Conservation (phyloP, 2,888 invertebrate species). For the Xanthia togata region DNA sequence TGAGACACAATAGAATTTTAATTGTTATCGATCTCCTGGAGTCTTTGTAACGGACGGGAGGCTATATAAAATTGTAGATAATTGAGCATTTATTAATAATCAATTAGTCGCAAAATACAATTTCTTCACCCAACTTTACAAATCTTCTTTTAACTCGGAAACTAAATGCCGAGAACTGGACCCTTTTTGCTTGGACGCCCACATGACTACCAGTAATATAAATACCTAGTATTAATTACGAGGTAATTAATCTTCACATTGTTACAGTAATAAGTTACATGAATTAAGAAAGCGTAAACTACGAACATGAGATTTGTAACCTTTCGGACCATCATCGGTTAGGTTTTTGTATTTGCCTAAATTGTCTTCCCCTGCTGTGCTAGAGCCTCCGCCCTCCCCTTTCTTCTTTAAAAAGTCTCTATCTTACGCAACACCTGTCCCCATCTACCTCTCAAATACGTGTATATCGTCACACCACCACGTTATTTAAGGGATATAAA, state of each 20-base stretch:
- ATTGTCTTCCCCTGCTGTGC: neutral
- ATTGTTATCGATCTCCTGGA: too few relatives aligned
- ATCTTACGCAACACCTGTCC: neutral
- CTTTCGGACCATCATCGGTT: too few relatives aligned
- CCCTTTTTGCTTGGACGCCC: too few relatives aligned
- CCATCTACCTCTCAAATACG: neutral
- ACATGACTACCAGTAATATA: too few relatives aligned
- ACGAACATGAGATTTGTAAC: neutral
- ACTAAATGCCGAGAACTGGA: too few relatives aligned
- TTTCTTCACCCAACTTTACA: too few relatives aligned
- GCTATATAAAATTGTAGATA: too few relatives aligned
- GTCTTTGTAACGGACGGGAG: too few relatives aligned
- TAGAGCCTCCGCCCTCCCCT: neutral
- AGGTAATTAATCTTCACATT: neutral
- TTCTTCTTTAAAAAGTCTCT: neutral
- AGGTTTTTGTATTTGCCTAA: neutral
- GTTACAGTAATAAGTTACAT: neutral
- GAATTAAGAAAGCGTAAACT: neutral
- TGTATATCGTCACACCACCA: neutral
- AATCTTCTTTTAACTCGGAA: too few relatives aligned
- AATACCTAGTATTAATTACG: neutral
- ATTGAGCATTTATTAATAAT: too few relatives aligned
- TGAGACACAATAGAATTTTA: too few relatives aligned
- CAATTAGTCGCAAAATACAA: too few relatives aligned
- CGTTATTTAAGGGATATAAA: neutral